These are phyloP conservation scores for Trichacis sp. DNA, from an alignment of 2,888 invertebrate species.

Conservation along the genomic window DNA sequence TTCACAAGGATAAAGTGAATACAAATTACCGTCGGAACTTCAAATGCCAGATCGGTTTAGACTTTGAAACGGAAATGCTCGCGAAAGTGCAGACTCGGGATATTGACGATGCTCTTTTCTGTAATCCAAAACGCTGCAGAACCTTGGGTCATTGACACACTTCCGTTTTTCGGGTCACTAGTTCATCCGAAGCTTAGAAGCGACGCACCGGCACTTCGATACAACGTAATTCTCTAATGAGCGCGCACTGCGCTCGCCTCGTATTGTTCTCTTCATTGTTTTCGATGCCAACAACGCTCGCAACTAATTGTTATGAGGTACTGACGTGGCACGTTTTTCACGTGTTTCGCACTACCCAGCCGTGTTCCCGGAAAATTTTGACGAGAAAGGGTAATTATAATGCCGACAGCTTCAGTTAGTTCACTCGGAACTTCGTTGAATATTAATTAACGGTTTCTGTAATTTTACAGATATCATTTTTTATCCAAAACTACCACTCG, in stretches of 20 bases:
- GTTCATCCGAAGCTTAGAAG: constrained; percentile 28
- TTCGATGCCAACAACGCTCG: constrained; percentile 21
- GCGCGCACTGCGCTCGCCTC: constrained; percentile 10
- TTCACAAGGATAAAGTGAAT: too few species aligned
- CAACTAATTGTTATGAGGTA: constrained; percentile 32
- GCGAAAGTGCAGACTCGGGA: constrained; percentile 28
- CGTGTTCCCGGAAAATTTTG: too few species aligned
- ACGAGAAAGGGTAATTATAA: too few species aligned
- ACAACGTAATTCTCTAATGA: constrained; percentile 10
- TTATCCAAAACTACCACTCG: too few species aligned
- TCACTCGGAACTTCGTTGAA: too few species aligned
- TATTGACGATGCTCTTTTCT: constrained; percentile 27
- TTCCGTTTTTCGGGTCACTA: constrained; percentile 37
- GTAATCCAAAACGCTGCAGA: constrained; percentile 18
- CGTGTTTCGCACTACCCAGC: constrained; percentile 1
- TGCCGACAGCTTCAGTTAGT: too few species aligned
- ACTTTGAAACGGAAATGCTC: constrained; percentile 25
- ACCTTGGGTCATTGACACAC: constrained; percentile 39
- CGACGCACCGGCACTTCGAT: constrained; percentile 13
- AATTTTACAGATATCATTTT: too few species aligned
- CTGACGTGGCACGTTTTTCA: constrained; percentile 12
- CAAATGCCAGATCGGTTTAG: background rate
- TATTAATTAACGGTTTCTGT: too few species aligned
- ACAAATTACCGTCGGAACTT: background rate
- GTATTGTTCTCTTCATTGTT: constrained; percentile 28